Evolutionary conservation across 2,888 invertebrate genomes (phyloP).

Genomic region (Ditula angustiorana): DNA sequence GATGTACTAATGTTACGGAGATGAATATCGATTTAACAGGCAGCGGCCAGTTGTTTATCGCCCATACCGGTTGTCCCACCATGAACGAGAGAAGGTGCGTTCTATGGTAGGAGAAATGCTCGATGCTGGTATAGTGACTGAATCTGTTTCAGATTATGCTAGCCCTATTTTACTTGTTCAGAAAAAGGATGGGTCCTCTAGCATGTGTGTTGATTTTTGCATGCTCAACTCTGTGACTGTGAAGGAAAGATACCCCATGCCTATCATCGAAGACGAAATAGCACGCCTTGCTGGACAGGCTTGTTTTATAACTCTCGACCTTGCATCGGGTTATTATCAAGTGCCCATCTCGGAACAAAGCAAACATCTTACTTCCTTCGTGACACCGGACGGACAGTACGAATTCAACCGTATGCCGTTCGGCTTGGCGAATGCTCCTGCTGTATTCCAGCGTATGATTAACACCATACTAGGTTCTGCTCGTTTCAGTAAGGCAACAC

Average conservation of each 20-base stretch:
- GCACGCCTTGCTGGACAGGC: conserved; percentile 18
- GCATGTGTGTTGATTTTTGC: conserved; percentile 1
- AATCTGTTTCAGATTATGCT: conserved; percentile 21
- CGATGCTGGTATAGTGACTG: conserved; percentile 12
- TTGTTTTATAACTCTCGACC: conserved; percentile 24
- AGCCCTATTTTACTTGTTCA: conserved; percentile 22
- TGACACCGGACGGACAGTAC: no score
- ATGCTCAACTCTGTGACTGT: conserved; percentile 9
- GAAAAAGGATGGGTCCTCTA: conserved; percentile 7
- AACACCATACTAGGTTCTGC: conserved; percentile 7
- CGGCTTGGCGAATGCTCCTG: no score
- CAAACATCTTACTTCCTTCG: no score
- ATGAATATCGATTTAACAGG: conserved; percentile 43
- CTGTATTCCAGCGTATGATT: no score
- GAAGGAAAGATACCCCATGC: conserved; percentile 33
- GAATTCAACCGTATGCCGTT: no score
- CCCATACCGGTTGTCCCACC: conserved; percentile 14
- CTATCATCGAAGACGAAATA: conserved; percentile 35
- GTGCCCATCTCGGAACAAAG: no score
- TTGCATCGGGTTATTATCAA: no score
- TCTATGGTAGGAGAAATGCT: conserved; percentile 17
- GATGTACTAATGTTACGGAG: conserved; percentile 41
- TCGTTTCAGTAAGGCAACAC: conserved; percentile 23
- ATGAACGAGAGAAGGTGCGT: conserved; percentile 13
- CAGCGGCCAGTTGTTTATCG: conserved; percentile 34